Base-by-base conservation (phyloP, 2,113 vertebrate species). In the Fregetta grallaria region DNA sequence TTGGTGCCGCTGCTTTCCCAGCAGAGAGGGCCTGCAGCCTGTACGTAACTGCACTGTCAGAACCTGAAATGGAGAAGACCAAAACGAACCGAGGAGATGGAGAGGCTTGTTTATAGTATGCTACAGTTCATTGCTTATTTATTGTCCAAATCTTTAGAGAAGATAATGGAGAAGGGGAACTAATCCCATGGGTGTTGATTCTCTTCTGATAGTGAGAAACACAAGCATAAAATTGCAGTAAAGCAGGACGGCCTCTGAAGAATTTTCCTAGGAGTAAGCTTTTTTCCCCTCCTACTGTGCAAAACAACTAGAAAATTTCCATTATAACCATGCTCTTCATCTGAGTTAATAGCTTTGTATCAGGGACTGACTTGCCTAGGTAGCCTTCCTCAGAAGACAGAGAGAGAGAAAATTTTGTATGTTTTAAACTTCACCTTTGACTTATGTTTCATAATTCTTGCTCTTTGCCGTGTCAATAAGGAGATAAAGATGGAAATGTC, bases 221-320 rank as follows among this genome's bases (percentile, higher is more conserved):
- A 5, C 18, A 63, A 87, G 80, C 94, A 85, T 78, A 87, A 96
- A 96, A 91, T 87, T 92, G 86, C 52, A 88, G 72, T 65, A 94
- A 88, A 92, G 38, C 49, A 50, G 67, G 85, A 70, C 0, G 0
- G 29, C 49, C 71, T 86, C 67, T 74, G 72, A 90, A 92, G 56
- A 67, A 74, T 86, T 86, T 95, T 88, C 65, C 61, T 67, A 40
- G 44, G 87, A 95, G 40, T 90, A 91, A 95, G 91, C 83, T 83
- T 68, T 94, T 92, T 92, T n/a, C 13, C 16, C 13, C 27, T 15
- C 26, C 19, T 83, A 11, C 86, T 81, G 44, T 84, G 83, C 49
- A 84, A 78, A 96, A 86, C 73, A 89, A 53, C 49, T 65, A 88
- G 96, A 92, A 96, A 96, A 96, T 96, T 94, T 89, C 90, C 49